phyloP scores from a whole-genome alignment of 2,797 vertebrate species.

The Discoglossus pictus region DNA sequence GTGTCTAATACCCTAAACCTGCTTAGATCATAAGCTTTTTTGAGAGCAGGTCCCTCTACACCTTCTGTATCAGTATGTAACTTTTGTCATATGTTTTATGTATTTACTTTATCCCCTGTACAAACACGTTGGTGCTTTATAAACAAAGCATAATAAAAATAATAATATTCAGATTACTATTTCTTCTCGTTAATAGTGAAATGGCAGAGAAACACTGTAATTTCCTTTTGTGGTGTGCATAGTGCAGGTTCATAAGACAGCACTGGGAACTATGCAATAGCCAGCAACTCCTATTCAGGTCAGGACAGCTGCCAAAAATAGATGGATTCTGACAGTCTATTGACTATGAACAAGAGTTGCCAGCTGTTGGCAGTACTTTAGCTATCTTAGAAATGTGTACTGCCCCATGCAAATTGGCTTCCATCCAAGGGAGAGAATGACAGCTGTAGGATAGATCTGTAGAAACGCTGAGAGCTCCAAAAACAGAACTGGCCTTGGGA shows the following conservation, averaged over 20 bases:
- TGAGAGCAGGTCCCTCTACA: too few species aligned
- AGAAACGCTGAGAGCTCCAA: constrained; percentile 57
- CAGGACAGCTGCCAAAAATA: constrained; percentile 51
- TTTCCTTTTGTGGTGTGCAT: constrained; percentile 33
- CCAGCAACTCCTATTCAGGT: constrained; percentile 38
- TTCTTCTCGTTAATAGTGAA: too few species aligned
- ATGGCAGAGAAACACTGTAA: not conserved
- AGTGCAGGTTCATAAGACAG: constrained; percentile 4
- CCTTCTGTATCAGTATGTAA: too few species aligned
- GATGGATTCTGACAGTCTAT: constrained; percentile 48
- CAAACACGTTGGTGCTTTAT: too few species aligned
- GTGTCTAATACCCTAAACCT: too few species aligned
- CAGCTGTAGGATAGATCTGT: constrained; percentile 57
- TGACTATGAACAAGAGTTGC: constrained; percentile 51
- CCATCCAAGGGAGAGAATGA: constrained; percentile 32
- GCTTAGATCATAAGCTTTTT: too few species aligned
- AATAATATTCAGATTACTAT: too few species aligned
- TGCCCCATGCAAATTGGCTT: constrained; percentile 47
- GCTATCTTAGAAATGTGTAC: constrained; percentile 52
- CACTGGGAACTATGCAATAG: constrained; percentile 38
- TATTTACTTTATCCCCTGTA: too few species aligned
- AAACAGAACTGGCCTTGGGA: constrained; percentile 53
- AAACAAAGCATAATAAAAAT: too few species aligned
- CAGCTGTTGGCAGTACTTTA: constrained; percentile 55
- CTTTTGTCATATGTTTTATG: too few species aligned